These are phyloP conservation scores for Centropus bengalensis DNA, from an alignment of 2,113 vertebrate genomes.

Conservation along the genomic window DNA sequence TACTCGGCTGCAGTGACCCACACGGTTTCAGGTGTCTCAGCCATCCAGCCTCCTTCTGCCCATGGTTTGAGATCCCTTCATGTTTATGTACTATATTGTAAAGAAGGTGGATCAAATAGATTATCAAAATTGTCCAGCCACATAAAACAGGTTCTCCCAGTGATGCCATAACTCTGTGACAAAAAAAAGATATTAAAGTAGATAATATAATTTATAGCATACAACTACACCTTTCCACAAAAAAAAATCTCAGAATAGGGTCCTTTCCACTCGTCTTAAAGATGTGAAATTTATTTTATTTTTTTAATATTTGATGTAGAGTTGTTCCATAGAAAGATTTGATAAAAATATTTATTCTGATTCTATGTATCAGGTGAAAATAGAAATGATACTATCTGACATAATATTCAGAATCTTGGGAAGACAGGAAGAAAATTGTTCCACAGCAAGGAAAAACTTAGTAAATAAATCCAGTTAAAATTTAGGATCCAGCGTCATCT, in stretches of 20 bases:
- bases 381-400: background rate
- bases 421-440: background rate
- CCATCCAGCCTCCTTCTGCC: background rate
- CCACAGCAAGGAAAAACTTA: background rate
- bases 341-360: background rate
- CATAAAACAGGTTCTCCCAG: background rate
- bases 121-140: background rate
- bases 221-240: too few relatives aligned
- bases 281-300: background rate
- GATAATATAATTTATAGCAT: background rate
- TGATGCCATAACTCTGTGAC: background rate
- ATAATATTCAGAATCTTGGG: background rate
- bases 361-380: background rate
- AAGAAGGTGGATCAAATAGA: background rate
- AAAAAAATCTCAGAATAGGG: background rate
- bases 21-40: rapidly evolving
- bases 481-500: background rate
- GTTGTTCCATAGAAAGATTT: background rate
- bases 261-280: background rate
- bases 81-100: rapidly evolving
- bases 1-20: background rate
- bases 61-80: rapidly evolving
- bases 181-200: background rate
- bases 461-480: background rate
- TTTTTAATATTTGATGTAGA: background rate